Evolutionary conservation across 1,140 invertebrate genomes (phyloP).

Genomic region (Ectropis grisescens): DNA sequence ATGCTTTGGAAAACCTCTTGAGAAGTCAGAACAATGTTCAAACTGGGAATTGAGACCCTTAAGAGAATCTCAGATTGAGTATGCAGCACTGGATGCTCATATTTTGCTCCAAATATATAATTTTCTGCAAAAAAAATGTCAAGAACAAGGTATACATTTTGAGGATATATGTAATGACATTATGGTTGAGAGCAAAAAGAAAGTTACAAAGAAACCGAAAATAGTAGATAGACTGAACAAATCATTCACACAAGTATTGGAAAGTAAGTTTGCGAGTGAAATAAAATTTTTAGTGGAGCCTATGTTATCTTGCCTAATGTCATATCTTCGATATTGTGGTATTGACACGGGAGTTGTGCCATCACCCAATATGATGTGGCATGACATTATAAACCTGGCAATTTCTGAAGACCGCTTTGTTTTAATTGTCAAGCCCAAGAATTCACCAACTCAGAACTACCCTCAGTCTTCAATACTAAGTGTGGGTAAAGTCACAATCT

Average conservation of each 20-base stretch:
- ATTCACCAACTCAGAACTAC: constrained; percentile 30
- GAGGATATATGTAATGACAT: constrained; percentile 72
- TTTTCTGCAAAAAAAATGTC: constrained; percentile 67
- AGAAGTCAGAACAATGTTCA: constrained; percentile 89
- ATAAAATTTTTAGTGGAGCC: constrained; percentile 43
- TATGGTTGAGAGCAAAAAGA: constrained; percentile 56
- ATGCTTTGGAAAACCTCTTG: constrained; percentile 79
- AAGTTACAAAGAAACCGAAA: constrained; percentile 56
- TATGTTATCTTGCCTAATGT: constrained; percentile 28
- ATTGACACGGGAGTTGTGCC: constrained; percentile 34
- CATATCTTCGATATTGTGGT: constrained; percentile 51
- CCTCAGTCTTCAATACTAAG: constrained; percentile 48
- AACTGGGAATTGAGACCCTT: constrained; percentile 89
- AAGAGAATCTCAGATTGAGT: constrained; percentile 79
- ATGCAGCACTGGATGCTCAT: constrained; percentile 87
- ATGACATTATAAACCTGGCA: constrained; percentile 47
- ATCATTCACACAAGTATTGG: too few species aligned
- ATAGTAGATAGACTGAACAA: constrained; percentile 18
- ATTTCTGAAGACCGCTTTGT: constrained; percentile 41
- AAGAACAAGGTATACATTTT: constrained; percentile 71
- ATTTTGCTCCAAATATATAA: constrained; percentile 84
- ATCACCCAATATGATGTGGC: constrained; percentile 35
- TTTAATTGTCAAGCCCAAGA: constrained; percentile 39
- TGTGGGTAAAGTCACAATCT: constrained; percentile 27
- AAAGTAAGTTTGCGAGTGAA: constrained; percentile 3